Evolutionary conservation across 2,797 vertebrate genomes (phyloP).

Genomic region (Lacerta viridis): DNA sequence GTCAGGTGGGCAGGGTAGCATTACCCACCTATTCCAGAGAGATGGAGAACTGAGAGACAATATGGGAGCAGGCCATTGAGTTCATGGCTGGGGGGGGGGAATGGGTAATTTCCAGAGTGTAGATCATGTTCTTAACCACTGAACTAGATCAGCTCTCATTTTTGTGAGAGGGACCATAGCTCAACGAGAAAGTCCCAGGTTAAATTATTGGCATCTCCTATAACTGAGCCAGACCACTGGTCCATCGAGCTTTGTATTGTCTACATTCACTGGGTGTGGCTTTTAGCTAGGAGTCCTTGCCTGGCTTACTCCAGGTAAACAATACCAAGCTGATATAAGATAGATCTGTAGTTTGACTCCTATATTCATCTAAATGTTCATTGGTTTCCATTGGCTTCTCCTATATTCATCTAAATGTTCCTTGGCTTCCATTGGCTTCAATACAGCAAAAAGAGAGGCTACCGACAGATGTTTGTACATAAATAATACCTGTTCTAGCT

Average conservation of each 20-base stretch:
- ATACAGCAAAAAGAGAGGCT: not conserved
- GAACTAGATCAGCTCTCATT: not conserved
- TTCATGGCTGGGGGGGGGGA: not conserved
- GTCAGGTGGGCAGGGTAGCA: not conserved
- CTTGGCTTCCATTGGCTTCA: not conserved
- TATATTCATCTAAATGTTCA: too few relatives aligned
- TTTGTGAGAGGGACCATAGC: not conserved
- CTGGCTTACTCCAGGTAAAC: too few relatives aligned
- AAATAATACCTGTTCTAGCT: not conserved
- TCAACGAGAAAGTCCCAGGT: not conserved
- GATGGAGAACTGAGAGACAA: not conserved
- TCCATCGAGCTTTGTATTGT: too few relatives aligned
- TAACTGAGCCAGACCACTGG: too few relatives aligned
- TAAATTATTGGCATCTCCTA: too few relatives aligned
- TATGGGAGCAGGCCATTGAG: not conserved
- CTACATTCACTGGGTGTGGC: too few relatives aligned
- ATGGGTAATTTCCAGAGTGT: not conserved
- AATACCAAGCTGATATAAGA: too few relatives aligned
- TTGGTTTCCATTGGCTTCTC: not conserved
- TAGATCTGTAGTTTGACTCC: too few relatives aligned
- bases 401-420: too few relatives aligned
- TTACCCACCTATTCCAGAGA: not conserved
- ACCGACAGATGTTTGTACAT: not conserved
- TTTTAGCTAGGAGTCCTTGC: too few relatives aligned
- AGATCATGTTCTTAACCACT: not conserved